Evolutionary conservation across 2,113 vertebrate genomes (phyloP).

Genomic region (Malurus cyaneus): DNA sequence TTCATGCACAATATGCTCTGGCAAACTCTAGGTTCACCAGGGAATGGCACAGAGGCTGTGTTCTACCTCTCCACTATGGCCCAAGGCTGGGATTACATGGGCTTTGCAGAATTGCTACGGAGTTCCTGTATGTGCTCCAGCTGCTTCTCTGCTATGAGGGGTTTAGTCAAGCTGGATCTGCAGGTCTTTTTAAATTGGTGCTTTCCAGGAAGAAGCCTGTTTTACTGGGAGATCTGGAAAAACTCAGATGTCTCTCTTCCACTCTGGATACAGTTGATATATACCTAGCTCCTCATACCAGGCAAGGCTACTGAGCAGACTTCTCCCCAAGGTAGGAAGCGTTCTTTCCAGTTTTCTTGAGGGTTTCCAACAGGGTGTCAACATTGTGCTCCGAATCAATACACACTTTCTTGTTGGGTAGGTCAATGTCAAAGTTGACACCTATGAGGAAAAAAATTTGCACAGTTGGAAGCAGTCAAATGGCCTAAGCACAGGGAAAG

Average conservation of each 20-base stretch:
- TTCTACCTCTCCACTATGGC: neutral
- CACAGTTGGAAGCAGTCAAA: neutral
- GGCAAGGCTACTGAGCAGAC: neutral
- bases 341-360: slow-evolving; percentile 91
- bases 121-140: neutral
- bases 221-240: neutral
- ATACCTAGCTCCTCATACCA: neutral
- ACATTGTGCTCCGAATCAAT: slow-evolving; percentile 84
- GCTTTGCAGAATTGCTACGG: neutral
- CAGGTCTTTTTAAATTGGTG: neutral
- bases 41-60: neutral
- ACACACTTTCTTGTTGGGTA: slow-evolving; percentile 90
- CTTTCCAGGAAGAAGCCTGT: neutral
- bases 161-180: neutral
- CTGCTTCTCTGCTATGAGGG: neutral
- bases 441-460: slow-evolving; percentile 62
- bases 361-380: slow-evolving; percentile 81
- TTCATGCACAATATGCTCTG: neutral
- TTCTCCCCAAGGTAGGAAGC: slow-evolving; percentile 83
- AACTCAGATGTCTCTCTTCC: neutral
- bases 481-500: neutral
- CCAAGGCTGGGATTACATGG: neutral
- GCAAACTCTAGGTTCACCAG: neutral
- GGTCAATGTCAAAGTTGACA: slow-evolving; percentile 89
- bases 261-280: neutral